Evolutionary conservation across 1,140 invertebrate species (phyloP), one percentile per base, ranked within the genome.

Genomic region (Monochamus saltuarius): DNA sequence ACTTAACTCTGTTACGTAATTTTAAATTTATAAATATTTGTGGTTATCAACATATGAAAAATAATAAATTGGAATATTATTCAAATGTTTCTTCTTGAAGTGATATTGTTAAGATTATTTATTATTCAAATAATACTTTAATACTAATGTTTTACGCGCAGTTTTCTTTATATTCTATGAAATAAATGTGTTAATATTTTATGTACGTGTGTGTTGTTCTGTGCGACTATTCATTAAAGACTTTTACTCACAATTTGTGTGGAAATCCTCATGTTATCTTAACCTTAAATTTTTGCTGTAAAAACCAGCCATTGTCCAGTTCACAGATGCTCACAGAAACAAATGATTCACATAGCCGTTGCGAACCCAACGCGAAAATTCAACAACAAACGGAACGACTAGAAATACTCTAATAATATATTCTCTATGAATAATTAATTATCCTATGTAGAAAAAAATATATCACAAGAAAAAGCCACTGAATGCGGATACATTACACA

Each of bases 251-350:
- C 68, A 59, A 59, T 70, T 56, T 65, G 56, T 38, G 57, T 62
- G 56, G 58, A 70, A 64, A 70, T 64, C 63, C 59, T 68, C 68
- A 70, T 70, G 68, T 70, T 70, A 70, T 67, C 65, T 68, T 56
- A 65, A 36, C 64, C 54, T 61, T 13, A 60, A 60, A 38, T 60
- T 53, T 34, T 52, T 53, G 35, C 47, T 57, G 34, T 59, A 56
- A 51, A 56, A 57, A 42, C n/a, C 36, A 38, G 16, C 35, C 56
- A 59, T 65, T 57, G 35, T 42, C 38, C 19, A 47, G 36, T 52
- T 13, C 13, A 34, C 47, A 39, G 22, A 29, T 36, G 17, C 16
- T 57, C 37, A 56, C 34, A 55, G 37, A 43, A 56, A 42, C 51
- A 59, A 61, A 55, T 50, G 42, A 45, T 47, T 52, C 51, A 36